These are phyloP conservation scores for Hephaestus fuliginosus DNA, from an alignment of 2,797 vertebrate species.

Conservation along the genomic window DNA sequence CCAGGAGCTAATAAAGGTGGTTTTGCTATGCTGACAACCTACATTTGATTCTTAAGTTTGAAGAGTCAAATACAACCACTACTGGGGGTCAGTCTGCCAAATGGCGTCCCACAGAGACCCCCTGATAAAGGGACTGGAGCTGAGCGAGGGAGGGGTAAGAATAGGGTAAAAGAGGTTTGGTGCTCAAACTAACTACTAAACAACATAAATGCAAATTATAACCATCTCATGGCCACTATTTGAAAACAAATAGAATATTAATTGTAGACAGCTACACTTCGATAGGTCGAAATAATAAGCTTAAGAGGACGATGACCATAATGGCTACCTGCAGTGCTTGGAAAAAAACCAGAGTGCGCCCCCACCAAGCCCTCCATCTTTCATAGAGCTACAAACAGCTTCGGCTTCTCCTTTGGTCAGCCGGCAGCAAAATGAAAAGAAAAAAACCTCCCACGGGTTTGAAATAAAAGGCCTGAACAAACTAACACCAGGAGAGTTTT, in stretches of 20 bases:
- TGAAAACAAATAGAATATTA: constrained; percentile 40
- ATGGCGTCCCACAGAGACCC: constrained; percentile 93
- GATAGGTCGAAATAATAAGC: constrained; percentile 81
- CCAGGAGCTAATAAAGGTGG: constrained; percentile 87
- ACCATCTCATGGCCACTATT: constrained; percentile 75
- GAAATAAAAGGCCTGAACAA: constrained; percentile 91
- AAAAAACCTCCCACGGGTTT: constrained; percentile 89
- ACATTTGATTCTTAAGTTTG: constrained; percentile 91
- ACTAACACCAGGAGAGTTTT: constrained; percentile 88
- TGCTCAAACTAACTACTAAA: constrained; percentile 76
- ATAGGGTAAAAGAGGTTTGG: constrained; percentile 73
- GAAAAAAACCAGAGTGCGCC: constrained; percentile 82
- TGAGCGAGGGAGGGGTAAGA: constrained; percentile 60
- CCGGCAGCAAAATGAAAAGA: constrained; percentile 74
- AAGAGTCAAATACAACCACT: constrained; percentile 92
- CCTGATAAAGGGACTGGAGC: constrained; percentile 71
- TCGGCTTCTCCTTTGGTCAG: constrained; percentile 66
- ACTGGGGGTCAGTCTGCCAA: constrained; percentile 91
- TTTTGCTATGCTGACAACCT: constrained; percentile 92
- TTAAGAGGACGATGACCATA: constrained; percentile 81
- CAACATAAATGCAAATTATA: constrained; percentile 79
- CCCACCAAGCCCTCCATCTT: constrained; percentile 85
- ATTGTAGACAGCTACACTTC: constrained; percentile 60
- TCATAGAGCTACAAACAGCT: constrained; percentile 80
- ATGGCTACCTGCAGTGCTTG: constrained; percentile 90